A percentile compares a stretch with the other conserved stretches of the same genome.
Evolutionary conservation across 2,113 vertebrate genomes (phyloP).

Genomic region (Amblyopsis rosae): DNA sequence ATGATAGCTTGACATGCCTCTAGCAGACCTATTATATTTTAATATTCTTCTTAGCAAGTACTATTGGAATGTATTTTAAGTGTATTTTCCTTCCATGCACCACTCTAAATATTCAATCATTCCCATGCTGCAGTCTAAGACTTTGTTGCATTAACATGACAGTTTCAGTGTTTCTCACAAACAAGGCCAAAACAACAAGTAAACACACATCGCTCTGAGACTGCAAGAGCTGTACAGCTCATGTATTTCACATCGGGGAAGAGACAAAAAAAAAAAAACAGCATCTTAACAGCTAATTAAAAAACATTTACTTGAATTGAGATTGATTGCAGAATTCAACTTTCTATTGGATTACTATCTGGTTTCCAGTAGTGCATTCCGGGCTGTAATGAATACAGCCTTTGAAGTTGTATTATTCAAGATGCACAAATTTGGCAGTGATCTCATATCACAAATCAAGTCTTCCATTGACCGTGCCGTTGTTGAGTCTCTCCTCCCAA

Average conservation of each 20-base stretch:
- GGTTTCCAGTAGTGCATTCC: background rate
- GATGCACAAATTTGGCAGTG: background rate
- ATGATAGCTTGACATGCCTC: conserved; percentile 35
- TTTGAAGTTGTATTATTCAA: background rate
- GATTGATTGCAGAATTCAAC: too few species aligned
- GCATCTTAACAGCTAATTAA: too few species aligned
- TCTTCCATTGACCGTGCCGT: background rate
- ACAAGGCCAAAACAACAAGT: conserved; percentile 10
- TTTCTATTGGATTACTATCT: too few species aligned
- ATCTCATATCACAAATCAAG: background rate
- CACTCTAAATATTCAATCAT: conserved; percentile 35
- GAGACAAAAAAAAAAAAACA: background rate
- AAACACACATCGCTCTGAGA: background rate
- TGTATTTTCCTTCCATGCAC: conserved; percentile 21
- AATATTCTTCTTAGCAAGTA: conserved; percentile 46
- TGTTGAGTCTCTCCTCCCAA: background rate
- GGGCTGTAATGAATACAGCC: background rate
- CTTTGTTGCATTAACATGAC: conserved; percentile 25
- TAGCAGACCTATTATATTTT: conserved; percentile 20
- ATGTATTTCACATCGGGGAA: conserved; percentile 1
- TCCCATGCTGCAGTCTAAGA: conserved; percentile 18
- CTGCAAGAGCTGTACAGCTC: background rate
- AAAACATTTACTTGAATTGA: background rate
- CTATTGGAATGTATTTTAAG: conserved; percentile 26
- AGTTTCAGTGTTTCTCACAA: conserved; percentile 7